phyloP scores from a whole-genome alignment of 2,888 invertebrate species.

The Alcis repandata region DNA sequence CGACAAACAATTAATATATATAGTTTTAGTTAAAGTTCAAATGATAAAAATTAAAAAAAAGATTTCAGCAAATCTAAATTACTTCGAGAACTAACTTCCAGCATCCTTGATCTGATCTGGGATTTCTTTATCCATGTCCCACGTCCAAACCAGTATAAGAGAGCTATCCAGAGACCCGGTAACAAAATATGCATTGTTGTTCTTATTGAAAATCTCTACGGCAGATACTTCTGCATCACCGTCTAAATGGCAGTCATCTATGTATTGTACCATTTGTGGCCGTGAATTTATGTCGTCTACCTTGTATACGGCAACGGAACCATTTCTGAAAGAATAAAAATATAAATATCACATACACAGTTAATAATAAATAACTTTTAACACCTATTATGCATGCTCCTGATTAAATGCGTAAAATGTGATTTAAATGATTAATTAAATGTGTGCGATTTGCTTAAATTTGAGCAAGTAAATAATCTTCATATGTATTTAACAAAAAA shows the following conservation, averaged over 20 bases:
- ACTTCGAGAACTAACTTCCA: slow-evolving; percentile 21
- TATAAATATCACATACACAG: too few species aligned
- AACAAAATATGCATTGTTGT: slow-evolving; percentile 51
- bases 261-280: slow-evolving; percentile 63
- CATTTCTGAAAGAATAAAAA: slow-evolving; percentile 68
- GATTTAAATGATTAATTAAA: too few species aligned
- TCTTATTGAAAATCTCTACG: slow-evolving; percentile 64
- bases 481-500: too few species aligned
- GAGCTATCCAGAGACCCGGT: slow-evolving; percentile 65
- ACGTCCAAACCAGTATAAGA: slow-evolving; percentile 59
- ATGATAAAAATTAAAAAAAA: too few species aligned
- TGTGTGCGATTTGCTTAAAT: too few species aligned
- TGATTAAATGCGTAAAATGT: too few species aligned
- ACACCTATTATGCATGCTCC: too few species aligned
- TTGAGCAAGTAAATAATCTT: too few species aligned
- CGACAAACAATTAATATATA: too few species aligned
- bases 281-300: slow-evolving; percentile 51
- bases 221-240: slow-evolving; percentile 74
- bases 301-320: slow-evolving; percentile 67
- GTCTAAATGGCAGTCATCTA: slow-evolving; percentile 68
- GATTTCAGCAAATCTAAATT: slow-evolving; percentile 1
- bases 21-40: too few species aligned
- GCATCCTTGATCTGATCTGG: slow-evolving; percentile 15
- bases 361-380: too few species aligned
- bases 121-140: slow-evolving; percentile 18